Percentiles rank a stretch among this genome's conserved stretches.
phyloP scores from a whole-genome alignment of 2,888 invertebrate genomes.

The Brachynemurus nebulosus region DNA sequence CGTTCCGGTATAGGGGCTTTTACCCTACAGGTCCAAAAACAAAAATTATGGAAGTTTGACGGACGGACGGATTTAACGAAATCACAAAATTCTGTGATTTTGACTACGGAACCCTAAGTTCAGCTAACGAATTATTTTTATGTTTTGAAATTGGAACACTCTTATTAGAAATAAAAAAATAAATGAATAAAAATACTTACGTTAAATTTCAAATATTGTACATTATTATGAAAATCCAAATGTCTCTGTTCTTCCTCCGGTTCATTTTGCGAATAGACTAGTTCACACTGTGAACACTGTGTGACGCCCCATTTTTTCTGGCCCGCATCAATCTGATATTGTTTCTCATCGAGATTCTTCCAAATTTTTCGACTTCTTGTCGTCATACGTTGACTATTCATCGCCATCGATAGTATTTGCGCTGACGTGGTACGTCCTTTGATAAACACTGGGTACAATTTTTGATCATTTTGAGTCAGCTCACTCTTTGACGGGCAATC shows the following conservation, averaged over 20 bases:
- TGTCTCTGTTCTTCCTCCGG: conserved; percentile 69
- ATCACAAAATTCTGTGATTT: no score
- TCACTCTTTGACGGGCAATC: conserved; percentile 6
- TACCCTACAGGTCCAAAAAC: no score
- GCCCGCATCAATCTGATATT: conserved; percentile 71
- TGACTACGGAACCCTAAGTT: no score
- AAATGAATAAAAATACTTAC: conserved; percentile 33
- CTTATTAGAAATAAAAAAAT: conserved; percentile 11
- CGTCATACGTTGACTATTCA: conserved; percentile 18
- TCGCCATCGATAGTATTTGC: conserved; percentile 10
- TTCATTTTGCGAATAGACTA: conserved; percentile 59
- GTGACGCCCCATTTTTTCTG: conserved; percentile 67
- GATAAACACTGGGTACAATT: conserved; percentile 25
- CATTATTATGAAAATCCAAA: conserved; percentile 53
- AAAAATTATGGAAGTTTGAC: no score
- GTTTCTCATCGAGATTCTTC: conserved; percentile 40
- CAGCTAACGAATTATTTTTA: no score
- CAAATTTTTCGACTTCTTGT: conserved; percentile 21
- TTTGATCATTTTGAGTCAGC: background rate
- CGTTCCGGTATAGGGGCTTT: no score
- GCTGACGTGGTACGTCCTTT: conserved; percentile 21
- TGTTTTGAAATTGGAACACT: no score
- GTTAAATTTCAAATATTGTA: conserved; percentile 47
- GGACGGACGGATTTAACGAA: no score
- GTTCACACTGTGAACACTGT: conserved; percentile 59